Evolutionary conservation across 1,140 invertebrate species (phyloP).

Genomic region (Drosophila grimshawi): DNA sequence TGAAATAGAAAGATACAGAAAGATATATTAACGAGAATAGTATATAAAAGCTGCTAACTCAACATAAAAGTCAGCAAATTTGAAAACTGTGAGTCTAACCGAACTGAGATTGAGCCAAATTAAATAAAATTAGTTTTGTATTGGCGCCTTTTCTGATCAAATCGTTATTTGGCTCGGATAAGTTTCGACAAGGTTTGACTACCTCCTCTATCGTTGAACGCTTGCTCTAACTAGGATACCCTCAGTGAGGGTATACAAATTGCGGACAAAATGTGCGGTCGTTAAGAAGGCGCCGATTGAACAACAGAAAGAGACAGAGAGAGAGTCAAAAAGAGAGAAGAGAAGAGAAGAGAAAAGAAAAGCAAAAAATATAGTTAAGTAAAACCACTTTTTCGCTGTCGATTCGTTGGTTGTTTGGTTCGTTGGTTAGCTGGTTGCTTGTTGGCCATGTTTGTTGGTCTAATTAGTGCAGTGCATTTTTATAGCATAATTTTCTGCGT

Average conservation of each 20-base stretch:
- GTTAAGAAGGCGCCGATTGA: constrained; percentile 40
- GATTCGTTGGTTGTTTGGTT: constrained; percentile 9
- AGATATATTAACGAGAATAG: no score
- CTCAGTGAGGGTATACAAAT: constrained; percentile 11
- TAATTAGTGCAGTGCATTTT: constrained; percentile 81
- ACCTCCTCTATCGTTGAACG: background rate
- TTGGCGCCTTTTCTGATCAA: no score
- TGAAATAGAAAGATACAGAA: no score
- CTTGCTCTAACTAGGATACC: background rate
- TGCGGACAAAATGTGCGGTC: constrained; percentile 19
- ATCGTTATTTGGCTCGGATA: no score
- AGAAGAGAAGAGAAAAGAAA: background rate
- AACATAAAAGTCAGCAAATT: no score
- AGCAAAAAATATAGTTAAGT: constrained; percentile 11
- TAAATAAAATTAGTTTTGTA: no score
- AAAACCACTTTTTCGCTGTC: constrained; percentile 25
- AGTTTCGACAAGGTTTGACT: no score
- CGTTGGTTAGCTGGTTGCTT: constrained; percentile 13
- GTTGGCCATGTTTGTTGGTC: constrained; percentile 71
- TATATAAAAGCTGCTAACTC: no score
- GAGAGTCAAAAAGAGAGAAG: background rate
- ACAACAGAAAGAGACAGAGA: background rate
- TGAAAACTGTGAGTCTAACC: no score
- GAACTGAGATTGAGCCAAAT: no score
- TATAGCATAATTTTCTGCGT: constrained; percentile 80